Conservation (phyloP, 2,888 invertebrate species). For the Leptopterna dolabrata region DNA sequence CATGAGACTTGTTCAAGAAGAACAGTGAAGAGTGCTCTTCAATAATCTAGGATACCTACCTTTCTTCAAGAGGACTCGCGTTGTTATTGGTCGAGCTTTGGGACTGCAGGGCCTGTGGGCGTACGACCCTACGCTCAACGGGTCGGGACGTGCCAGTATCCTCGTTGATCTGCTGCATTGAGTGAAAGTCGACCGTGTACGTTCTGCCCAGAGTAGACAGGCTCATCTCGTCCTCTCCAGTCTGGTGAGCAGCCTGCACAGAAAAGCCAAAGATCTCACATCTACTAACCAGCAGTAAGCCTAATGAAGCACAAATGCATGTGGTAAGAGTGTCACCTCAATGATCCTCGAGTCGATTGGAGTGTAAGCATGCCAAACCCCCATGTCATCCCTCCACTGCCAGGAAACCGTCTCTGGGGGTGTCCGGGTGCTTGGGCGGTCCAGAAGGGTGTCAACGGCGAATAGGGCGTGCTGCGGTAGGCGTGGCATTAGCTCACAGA, state of each 20-base stretch:
- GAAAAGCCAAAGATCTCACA: conserved; percentile 48
- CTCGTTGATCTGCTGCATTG: conserved; percentile 98
- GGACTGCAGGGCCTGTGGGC: conserved; percentile 68
- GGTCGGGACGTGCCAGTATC: conserved; percentile 94
- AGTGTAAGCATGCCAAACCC: conserved; percentile 90
- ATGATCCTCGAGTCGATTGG: conserved; percentile 93
- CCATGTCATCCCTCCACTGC: conserved; percentile 98
- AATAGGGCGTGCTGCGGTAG: conserved; percentile 96
- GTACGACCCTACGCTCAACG: conserved; percentile 83
- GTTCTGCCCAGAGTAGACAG: conserved; percentile 91
- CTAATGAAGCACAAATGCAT: background rate
- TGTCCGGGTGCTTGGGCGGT: conserved; percentile 76
- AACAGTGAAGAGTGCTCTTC: background rate
- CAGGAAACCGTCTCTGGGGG: conserved; percentile 78
- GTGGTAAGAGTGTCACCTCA: conserved; percentile 69
- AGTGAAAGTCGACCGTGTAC: conserved; percentile 95
- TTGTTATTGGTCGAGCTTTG: conserved; percentile 59
- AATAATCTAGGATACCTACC: background rate
- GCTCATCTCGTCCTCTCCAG: conserved; percentile 95
- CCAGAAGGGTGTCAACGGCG: conserved; percentile 88
- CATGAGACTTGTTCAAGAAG: background rate
- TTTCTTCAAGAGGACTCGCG: conserved; percentile 58
- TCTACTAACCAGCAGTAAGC: background rate
- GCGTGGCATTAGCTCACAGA: conserved; percentile 97
- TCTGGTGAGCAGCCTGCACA: conserved; percentile 82